Evolutionary conservation across 2,888 invertebrate genomes (phyloP).

Genomic region (Palloptera scutellata): DNA sequence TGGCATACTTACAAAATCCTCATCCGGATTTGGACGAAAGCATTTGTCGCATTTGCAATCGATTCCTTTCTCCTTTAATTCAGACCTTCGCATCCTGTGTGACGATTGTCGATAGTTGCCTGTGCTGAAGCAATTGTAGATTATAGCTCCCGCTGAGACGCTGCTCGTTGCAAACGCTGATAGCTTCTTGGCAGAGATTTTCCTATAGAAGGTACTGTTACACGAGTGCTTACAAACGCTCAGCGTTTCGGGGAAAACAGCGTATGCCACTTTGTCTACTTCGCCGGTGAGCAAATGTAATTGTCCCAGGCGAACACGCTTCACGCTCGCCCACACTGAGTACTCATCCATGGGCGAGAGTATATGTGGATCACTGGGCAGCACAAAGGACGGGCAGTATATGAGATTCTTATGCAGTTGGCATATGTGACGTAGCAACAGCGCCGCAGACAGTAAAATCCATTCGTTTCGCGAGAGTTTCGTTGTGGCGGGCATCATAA

Average conservation of each 20-base stretch:
- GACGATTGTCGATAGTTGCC: conserved; percentile 46
- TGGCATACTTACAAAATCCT: conserved; percentile 48
- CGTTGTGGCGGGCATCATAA: conserved; percentile 46
- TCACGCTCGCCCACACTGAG: conserved; percentile 44
- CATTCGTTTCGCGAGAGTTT: conserved; percentile 47
- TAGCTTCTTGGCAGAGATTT: conserved; percentile 46
- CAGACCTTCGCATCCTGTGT: conserved; percentile 41
- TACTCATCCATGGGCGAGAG: conserved; percentile 48
- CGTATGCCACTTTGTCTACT: conserved; percentile 46
- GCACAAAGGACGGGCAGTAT: conserved; percentile 49
- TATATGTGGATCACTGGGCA: conserved; percentile 49
- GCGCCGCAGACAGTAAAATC: conserved; percentile 47
- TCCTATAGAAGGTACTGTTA: conserved; percentile 43
- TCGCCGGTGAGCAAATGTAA: conserved; percentile 47
- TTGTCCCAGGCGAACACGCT: conserved; percentile 46
- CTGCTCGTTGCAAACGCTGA: conserved; percentile 47
- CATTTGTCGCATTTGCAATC: conserved; percentile 48
- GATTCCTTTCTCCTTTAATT: conserved; percentile 44
- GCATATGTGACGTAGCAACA: conserved; percentile 47
- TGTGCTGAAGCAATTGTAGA: conserved; percentile 47
- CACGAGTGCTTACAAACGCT: conserved; percentile 49
- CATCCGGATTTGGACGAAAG: conserved; percentile 46
- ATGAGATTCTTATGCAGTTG: conserved; percentile 49
- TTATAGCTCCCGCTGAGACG: conserved; percentile 43
- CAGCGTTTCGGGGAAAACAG: conserved; percentile 46